Evolutionary conservation across 2,797 vertebrate genomes (phyloP), one percentile per base, ranked within the genome.

Genomic region (Aldrovandia affinis): DNA sequence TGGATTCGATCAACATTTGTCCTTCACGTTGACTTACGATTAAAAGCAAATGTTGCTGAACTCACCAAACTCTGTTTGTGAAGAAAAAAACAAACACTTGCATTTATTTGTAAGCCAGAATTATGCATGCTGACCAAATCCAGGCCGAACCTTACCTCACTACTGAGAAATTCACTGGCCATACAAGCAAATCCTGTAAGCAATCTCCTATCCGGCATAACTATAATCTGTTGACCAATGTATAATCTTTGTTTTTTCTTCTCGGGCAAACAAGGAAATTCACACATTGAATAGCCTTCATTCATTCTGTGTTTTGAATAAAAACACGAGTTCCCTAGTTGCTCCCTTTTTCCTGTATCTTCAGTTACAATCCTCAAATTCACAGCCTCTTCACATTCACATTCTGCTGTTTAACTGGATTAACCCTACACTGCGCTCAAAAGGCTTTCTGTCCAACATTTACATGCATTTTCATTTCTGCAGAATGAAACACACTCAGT

Each of bases 291-390:
- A 47, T 47, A 8, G 73, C 8, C 22, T 25, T 47, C 22, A 47
- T 77, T 44, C 20, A 77, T 47, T 77, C 73, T 25, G 73, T 12
- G 42, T 8, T 77, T 77, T 47, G 73, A 77, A 77, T 77, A 47
- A 44, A 44, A 47, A 77, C 73, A n/a, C n/a, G 2, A 44, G 47
- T 77, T 77, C 73, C 39, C 73, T 25, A 42, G 7, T 9, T n/a
- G 25, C 39, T 77, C 25, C 39, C 73, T 44, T 25, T 77, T 47
- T n/a, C 33, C 39, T 47, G 73, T 25, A 44, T 47, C 39, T 25
- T 47, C 18, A 73, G 20, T 77, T 44, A 77, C 39, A 77, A 77
- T 77, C 73, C 73, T 42, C 39, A 22, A 39, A 77, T 77, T 77
- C 73, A 77, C 0, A 14, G 73, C 39, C 25, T 6, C n/a, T 77